These are phyloP conservation scores for Poeciliopsis paucimaculata DNA, from an alignment of 2,797 vertebrate species.

Conservation along the genomic window DNA sequence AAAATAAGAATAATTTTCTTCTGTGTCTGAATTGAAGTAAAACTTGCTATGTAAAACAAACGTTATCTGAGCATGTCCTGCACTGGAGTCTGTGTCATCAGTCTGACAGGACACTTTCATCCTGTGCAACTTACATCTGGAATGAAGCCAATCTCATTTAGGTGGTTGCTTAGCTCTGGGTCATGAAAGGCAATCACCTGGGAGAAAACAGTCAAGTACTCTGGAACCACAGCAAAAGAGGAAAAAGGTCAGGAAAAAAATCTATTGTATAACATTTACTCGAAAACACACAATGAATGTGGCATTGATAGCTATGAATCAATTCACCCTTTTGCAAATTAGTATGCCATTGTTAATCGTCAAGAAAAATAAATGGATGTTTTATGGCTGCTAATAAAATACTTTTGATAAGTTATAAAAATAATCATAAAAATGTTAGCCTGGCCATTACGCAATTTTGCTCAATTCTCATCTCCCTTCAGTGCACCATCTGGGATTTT, in stretches of 20 bases:
- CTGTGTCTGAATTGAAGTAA: conserved; percentile 25
- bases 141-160: conserved; percentile 98
- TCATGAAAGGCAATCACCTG: conserved; percentile 99
- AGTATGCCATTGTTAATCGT: background rate
- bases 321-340: background rate
- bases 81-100: conserved; percentile 21
- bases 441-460: too few species aligned
- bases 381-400: background rate
- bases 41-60: conserved; percentile 35
- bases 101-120: conserved; percentile 14
- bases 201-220: conserved; percentile 97
- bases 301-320: background rate
- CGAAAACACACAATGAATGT: background rate
- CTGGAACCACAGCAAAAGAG: conserved; percentile 74
- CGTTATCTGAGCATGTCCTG: conserved; percentile 9
- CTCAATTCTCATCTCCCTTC: too few species aligned
- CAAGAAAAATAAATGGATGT: background rate
- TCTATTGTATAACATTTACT: background rate
- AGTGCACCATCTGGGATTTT: too few species aligned
- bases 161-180: conserved; percentile 97
- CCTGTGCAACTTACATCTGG: conserved; percentile 90
- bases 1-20: conserved; percentile 24
- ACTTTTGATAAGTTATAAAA: background rate
- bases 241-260: background rate
- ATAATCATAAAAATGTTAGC: background rate